Evolutionary conservation across 2,888 invertebrate genomes (phyloP).

Genomic region (Mayetiola destructor): DNA sequence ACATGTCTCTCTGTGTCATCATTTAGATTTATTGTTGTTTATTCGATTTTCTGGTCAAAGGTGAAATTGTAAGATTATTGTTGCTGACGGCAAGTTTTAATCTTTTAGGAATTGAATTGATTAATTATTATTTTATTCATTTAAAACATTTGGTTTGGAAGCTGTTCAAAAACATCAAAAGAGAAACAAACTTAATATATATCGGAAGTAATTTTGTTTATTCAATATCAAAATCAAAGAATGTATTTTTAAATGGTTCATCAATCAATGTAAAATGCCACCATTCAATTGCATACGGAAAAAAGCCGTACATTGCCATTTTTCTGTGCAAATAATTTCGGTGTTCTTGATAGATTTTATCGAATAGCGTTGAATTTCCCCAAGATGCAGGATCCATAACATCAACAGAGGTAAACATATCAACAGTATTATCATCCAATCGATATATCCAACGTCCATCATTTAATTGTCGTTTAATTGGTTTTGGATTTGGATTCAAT

Average conservation of each 20-base stretch:
- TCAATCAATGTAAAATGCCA: slow-evolving; percentile 9
- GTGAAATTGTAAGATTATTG: too few relatives aligned
- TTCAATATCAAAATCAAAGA: too few relatives aligned
- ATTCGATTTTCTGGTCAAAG: too few relatives aligned
- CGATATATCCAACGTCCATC: background rate
- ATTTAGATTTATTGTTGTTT: too few relatives aligned
- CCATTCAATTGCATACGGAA: background rate
- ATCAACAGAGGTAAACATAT: slow-evolving; percentile 11
- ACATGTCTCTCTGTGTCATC: too few relatives aligned
- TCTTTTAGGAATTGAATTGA: too few relatives aligned
- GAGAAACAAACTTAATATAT: too few relatives aligned
- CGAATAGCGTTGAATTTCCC: background rate
- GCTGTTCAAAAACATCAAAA: too few relatives aligned
- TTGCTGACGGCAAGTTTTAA: too few relatives aligned
- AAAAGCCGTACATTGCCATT: background rate
- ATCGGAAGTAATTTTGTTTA: too few relatives aligned
- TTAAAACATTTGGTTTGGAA: too few relatives aligned
- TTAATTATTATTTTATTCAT: too few relatives aligned
- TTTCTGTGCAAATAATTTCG: slow-evolving; percentile 6
- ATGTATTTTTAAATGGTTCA: slow-evolving; percentile 4
- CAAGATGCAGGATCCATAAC: slow-evolving; percentile 1
- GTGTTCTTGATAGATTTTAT: background rate
- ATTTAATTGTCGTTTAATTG: background rate
- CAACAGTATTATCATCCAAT: slow-evolving; percentile 2
- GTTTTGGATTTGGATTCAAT: background rate